Evolutionary conservation across 1,140 invertebrate genomes (phyloP).

Genomic region (Bombus sibiricus): DNA sequence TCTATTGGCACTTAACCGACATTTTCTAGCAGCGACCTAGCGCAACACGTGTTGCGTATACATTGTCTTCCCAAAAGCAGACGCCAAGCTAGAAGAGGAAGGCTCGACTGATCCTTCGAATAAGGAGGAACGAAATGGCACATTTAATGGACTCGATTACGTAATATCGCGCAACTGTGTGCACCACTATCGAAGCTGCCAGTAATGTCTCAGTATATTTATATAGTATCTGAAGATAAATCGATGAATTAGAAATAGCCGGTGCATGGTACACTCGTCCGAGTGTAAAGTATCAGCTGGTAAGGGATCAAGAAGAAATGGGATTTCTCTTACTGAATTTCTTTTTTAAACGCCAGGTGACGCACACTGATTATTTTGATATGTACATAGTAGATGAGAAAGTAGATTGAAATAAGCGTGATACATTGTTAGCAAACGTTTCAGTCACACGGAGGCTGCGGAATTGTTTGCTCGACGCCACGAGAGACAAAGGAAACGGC

Average conservation of each 20-base stretch:
- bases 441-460: neutral
- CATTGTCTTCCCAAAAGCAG: neutral
- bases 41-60: slow-evolving; percentile 27
- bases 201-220: slow-evolving; percentile 30
- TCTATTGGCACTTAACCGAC: slow-evolving; percentile 45
- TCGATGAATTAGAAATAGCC: slow-evolving; percentile 31
- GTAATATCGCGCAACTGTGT: slow-evolving; percentile 32
- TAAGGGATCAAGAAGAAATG: neutral
- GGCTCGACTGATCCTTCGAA: neutral
- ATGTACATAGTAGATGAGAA: neutral
- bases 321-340: neutral
- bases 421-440: neutral
- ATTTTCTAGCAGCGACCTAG: slow-evolving; percentile 45
- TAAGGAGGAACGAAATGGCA: neutral
- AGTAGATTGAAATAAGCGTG: slow-evolving; percentile 1
- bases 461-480: neutral
- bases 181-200: slow-evolving; percentile 14
- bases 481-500: slow-evolving; percentile 10
- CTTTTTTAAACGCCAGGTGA: neutral
- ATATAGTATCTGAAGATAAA: slow-evolving; percentile 23
- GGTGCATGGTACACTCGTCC: neutral
- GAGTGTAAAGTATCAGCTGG: neutral
- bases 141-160: slow-evolving; percentile 19
- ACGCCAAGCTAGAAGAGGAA: neutral
- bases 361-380: neutral